Evolutionary conservation across 2,797 vertebrate species (phyloP).

Genomic region (Enteromius afrohamiltoni): DNA sequence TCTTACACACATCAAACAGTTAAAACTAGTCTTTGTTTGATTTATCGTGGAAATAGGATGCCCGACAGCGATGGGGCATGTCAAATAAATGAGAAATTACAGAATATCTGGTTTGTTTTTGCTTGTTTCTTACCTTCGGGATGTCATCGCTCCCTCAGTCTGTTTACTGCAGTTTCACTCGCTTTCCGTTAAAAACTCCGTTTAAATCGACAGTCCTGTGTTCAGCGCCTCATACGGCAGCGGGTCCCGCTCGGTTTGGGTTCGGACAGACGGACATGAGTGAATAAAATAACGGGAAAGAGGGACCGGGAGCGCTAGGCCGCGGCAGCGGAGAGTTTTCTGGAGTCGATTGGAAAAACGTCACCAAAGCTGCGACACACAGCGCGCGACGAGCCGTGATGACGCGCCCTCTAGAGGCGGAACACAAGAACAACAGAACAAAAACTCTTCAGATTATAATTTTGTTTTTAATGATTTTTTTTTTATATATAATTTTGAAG

Average conservation of each 20-base stretch:
- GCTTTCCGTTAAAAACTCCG: slow-evolving; percentile 62
- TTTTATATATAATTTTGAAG: background rate
- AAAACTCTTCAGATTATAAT: background rate
- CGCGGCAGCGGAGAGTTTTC: slow-evolving; percentile 74
- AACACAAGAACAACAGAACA: background rate
- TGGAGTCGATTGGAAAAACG: slow-evolving; percentile 74
- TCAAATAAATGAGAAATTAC: background rate
- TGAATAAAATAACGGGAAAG: slow-evolving; percentile 41
- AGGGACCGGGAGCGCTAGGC: slow-evolving; percentile 71
- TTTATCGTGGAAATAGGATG: background rate
- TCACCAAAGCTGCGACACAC: slow-evolving; percentile 80
- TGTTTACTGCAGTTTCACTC: slow-evolving; percentile 67
- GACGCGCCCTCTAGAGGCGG: slow-evolving; percentile 32
- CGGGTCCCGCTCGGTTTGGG: slow-evolving; percentile 66
- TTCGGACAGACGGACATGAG: slow-evolving; percentile 64
- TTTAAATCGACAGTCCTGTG: slow-evolving; percentile 56
- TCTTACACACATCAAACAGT: background rate
- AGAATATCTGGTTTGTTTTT: slow-evolving; percentile 41
- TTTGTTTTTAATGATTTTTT: background rate
- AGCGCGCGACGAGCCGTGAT: slow-evolving; percentile 13
- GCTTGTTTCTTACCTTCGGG: slow-evolving; percentile 77
- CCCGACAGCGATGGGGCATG: background rate
- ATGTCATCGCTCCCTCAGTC: slow-evolving; percentile 82
- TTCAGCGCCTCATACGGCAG: slow-evolving; percentile 69
- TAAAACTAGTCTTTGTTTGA: too few relatives aligned